Evolutionary conservation across 2,888 invertebrate genomes (phyloP).

Genomic region (Coremacera marginata): DNA sequence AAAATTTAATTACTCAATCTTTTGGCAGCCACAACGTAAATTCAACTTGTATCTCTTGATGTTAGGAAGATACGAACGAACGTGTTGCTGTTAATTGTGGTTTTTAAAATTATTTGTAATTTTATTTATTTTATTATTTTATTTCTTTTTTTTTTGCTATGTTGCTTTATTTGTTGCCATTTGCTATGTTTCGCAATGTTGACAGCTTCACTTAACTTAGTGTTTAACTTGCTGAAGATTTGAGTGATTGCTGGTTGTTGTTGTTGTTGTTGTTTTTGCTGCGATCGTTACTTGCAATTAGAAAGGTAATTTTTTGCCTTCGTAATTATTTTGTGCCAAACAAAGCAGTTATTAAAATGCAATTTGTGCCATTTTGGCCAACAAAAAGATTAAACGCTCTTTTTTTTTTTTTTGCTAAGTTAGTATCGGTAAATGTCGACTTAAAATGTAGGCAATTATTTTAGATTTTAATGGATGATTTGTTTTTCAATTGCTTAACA

Average conservation of each 20-base stretch:
- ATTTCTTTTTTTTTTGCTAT: background rate
- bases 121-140: background rate
- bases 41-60: background rate
- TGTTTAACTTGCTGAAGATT: background rate
- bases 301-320: slow-evolving; percentile 6
- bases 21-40: background rate
- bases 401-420: too few species aligned
- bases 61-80: background rate
- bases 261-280: background rate
- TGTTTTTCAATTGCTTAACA: too few species aligned
- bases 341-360: slow-evolving; percentile 1
- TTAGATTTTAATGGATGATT: too few species aligned
- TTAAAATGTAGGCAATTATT: too few species aligned
- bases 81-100: background rate
- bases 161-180: background rate
- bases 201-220: background rate
- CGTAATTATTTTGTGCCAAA: background rate
- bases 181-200: background rate
- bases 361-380: background rate
- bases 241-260: background rate
- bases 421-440: too few species aligned
- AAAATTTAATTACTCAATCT: slow-evolving; percentile 11
- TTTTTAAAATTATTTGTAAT: background rate
- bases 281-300: background rate
- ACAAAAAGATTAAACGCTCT: background rate